A percentile compares a stretch with the other conserved stretches of the same genome.
Conservation (phyloP, 2,113 vertebrate genomes). For the Stegastes partitus region DNA sequence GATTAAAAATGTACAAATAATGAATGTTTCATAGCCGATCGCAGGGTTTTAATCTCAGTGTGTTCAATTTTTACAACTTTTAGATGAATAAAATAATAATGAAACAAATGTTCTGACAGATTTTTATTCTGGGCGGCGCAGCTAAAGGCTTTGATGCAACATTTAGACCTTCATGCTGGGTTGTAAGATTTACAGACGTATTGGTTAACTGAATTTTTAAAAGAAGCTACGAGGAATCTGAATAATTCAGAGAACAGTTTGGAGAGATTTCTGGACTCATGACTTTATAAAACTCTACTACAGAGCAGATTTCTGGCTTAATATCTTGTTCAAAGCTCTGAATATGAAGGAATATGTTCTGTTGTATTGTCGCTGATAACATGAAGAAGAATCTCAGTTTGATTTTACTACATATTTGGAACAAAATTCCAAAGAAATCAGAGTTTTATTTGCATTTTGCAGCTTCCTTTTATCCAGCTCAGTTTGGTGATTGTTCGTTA, state of each 20-base stretch:
- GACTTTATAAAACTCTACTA: background rate
- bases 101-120: background rate
- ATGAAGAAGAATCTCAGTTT: no score
- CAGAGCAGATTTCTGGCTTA: background rate
- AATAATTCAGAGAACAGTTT: background rate
- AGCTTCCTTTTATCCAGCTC: no score
- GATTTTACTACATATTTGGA: no score
- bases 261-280: background rate
- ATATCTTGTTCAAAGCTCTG: no score
- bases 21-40: background rate
- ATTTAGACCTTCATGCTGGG: no score
- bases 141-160: background rate
- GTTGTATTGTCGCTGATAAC: no score
- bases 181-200: background rate
- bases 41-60: background rate
- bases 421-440: no score
- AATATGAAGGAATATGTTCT: no score
- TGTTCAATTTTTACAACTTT: background rate
- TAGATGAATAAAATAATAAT: background rate
- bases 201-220: background rate
- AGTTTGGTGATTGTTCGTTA: no score
- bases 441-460: no score
- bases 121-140: background rate
- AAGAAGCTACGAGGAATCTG: background rate
- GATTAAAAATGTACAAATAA: background rate